Percentiles rank a stretch among this genome's conserved stretches.
Evolutionary conservation across 2,888 invertebrate species (phyloP).

Genomic region (Tridacna crocea): DNA sequence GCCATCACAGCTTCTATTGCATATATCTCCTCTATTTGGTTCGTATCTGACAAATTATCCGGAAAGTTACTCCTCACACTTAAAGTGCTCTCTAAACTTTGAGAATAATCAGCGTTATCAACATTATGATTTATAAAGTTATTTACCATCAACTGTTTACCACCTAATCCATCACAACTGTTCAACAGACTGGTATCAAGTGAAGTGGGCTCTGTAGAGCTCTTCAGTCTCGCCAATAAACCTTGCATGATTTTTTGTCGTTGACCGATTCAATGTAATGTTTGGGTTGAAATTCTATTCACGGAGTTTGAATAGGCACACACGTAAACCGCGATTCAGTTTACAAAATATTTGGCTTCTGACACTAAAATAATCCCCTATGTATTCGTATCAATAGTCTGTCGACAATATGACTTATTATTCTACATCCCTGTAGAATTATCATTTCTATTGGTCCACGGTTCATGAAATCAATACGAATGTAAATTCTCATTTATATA

Average conservation of each 20-base stretch:
- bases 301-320: constrained; percentile 11
- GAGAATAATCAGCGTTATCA: constrained; percentile 1
- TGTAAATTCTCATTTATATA: background rate
- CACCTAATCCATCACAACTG: constrained; percentile 17
- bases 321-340: background rate
- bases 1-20: constrained; percentile 56
- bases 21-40: constrained; percentile 24
- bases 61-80: constrained; percentile 21
- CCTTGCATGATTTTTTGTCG: constrained; percentile 42
- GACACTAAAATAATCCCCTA: background rate
- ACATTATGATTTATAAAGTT: constrained; percentile 20
- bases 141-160: constrained; percentile 18
- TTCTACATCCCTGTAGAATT: constrained; percentile 4
- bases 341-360: constrained; percentile 17
- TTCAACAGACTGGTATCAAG: constrained; percentile 26
- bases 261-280: constrained; percentile 7
- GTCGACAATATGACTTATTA: constrained; percentile 13
- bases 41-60: background rate
- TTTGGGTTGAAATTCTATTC: constrained; percentile 25
- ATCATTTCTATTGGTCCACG: constrained; percentile 14
- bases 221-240: constrained; percentile 48
- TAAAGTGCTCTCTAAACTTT: constrained; percentile 24
- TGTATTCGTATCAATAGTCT: background rate
- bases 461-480: constrained; percentile 8
- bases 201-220: constrained; percentile 15